Conservation (phyloP, 2,888 invertebrate species). For the Bembecia ichneumoniformis region DNA sequence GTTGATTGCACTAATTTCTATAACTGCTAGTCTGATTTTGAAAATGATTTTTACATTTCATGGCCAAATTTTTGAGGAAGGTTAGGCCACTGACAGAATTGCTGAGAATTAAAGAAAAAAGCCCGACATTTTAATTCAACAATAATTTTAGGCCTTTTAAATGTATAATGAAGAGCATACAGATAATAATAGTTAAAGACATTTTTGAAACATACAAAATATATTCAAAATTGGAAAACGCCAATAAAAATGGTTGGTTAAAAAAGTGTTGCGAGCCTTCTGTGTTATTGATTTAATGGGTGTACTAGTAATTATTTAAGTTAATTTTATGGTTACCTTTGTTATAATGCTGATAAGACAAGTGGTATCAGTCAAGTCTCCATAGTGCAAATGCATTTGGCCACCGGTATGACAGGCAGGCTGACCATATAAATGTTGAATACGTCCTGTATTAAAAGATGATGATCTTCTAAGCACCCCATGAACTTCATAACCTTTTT, state of each 20-base stretch:
- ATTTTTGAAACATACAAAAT: too few relatives aligned
- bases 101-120: too few relatives aligned
- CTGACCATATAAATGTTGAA: constrained; percentile 95
- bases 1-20: too few relatives aligned
- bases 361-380: constrained; percentile 98
- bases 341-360: constrained; percentile 74
- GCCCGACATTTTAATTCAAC: too few relatives aligned
- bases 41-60: too few relatives aligned
- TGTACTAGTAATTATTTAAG: background rate
- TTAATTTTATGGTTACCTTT: constrained; percentile 31
- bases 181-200: too few relatives aligned
- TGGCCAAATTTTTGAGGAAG: too few relatives aligned
- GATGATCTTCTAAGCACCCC: constrained; percentile 95
- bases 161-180: too few relatives aligned
- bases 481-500: constrained; percentile 95
- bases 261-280: background rate
- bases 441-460: constrained; percentile 96
- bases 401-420: constrained; percentile 90
- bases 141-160: too few relatives aligned
- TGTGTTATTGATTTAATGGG: background rate
- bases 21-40: too few relatives aligned
- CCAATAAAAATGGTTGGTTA: background rate
- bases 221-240: too few relatives aligned
- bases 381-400: constrained; percentile 95
- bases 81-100: too few relatives aligned